These are phyloP conservation scores for Bergia puertoricense DNA, from an alignment of 92 coral and sea anemone genomes.

Conservation along the genomic window DNA sequence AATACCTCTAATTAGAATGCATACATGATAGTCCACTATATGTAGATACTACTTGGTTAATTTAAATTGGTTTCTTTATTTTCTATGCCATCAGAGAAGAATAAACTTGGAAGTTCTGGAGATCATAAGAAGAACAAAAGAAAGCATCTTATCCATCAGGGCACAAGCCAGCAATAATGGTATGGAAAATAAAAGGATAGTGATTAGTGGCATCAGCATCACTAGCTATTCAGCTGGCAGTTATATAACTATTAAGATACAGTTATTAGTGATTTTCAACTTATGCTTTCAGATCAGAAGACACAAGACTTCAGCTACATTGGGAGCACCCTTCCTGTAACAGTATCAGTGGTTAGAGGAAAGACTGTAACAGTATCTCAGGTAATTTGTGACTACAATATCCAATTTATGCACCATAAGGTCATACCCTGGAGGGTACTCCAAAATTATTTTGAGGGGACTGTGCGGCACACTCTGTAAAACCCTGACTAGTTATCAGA, in stretches of 20 bases:
- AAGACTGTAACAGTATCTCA: slow-evolving; percentile 5
- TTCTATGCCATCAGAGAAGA: slow-evolving; percentile 46
- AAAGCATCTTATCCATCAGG: slow-evolving; percentile 66
- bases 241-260: neutral
- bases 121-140: slow-evolving; percentile 58
- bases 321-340: slow-evolving; percentile 23
- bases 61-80: neutral
- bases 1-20: neutral
- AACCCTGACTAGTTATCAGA: too few relatives aligned
- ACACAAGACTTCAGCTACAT: neutral
- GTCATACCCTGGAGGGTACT: too few relatives aligned
- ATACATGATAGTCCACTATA: neutral
- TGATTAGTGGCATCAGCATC: neutral
- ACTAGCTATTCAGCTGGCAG: too few relatives aligned
- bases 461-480: too few relatives aligned
- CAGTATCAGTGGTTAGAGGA: slow-evolving; percentile 27
- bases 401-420: neutral
- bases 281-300: slow-evolving; percentile 19
- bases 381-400: neutral
- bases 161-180: slow-evolving; percentile 37
- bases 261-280: neutral
- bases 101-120: slow-evolving; percentile 65
- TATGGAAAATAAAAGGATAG: neutral
- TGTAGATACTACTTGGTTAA: neutral
- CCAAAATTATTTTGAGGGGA: too few relatives aligned